Conservation (phyloP, 2,888 invertebrate species). For the Mechanitis messenoides region DNA sequence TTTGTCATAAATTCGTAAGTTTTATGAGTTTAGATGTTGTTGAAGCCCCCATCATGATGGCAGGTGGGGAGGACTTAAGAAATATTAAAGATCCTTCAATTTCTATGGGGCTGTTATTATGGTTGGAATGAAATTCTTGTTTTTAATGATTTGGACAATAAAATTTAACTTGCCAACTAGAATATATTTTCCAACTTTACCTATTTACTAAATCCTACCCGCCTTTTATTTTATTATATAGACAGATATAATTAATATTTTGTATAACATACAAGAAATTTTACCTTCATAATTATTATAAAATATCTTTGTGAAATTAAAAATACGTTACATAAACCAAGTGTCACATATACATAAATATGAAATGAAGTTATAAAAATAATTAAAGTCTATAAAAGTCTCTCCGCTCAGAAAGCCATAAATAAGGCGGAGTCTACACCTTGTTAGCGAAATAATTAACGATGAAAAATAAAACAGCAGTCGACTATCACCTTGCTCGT, state of each 20-base stretch:
- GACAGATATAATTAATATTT: too few species aligned
- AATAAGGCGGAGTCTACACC: slow-evolving; percentile 73
- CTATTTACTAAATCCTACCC: too few species aligned
- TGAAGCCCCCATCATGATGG: slow-evolving; percentile 37
- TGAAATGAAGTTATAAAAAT: background rate
- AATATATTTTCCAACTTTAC: background rate
- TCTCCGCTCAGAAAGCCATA: slow-evolving; percentile 63
- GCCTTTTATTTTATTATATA: too few species aligned
- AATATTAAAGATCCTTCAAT: background rate
- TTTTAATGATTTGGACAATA: background rate
- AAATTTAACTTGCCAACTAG: background rate
- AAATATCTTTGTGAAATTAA: too few species aligned
- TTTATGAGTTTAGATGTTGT: slow-evolving; percentile 34
- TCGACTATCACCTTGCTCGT: slow-evolving; percentile 27
- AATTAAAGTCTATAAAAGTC: slow-evolving; percentile 25
- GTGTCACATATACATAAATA: background rate
- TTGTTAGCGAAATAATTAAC: slow-evolving; percentile 76
- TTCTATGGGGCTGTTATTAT: background rate
- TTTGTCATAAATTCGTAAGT: slow-evolving; percentile 58
- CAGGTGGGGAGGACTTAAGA: background rate
- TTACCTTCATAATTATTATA: too few species aligned
- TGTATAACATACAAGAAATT: too few species aligned
- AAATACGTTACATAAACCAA: background rate
- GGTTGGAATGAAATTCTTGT: background rate
- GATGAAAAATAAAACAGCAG: slow-evolving; percentile 60